phyloP scores from a whole-genome alignment of 2,113 vertebrate genomes.

The Hypomesus transpacificus region DNA sequence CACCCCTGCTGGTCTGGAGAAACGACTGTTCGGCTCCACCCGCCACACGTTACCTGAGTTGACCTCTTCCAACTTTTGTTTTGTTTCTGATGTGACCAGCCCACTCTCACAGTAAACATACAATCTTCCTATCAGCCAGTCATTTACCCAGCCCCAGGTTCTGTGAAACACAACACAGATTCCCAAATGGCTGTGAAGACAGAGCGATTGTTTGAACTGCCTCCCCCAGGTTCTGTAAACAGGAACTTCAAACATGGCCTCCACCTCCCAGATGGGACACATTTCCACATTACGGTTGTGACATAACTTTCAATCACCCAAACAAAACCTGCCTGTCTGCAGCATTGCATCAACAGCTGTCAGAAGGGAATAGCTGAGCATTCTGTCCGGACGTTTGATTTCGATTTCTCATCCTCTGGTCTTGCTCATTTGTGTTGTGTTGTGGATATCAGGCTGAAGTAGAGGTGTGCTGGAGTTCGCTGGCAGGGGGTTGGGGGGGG shows the following conservation, averaged over 20 bases:
- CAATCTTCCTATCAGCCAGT: background rate
- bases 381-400: no score
- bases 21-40: background rate
- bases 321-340: background rate
- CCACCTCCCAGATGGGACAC: background rate
- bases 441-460: conserved; percentile 10
- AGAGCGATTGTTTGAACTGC: background rate
- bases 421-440: background rate
- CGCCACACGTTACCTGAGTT: background rate
- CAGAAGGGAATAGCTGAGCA: no score
- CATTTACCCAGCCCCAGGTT: background rate
- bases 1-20: no score
- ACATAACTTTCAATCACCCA: background rate
- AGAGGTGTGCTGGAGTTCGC: conserved; percentile 17
- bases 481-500: conserved; percentile 1
- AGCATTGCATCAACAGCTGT: background rate
- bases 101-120: background rate
- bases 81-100: background rate
- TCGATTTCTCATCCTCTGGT: no score
- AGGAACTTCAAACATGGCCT: background rate
- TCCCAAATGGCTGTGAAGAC: background rate
- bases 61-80: conserved; percentile 1
- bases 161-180: background rate
- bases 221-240: background rate
- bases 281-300: background rate